Evolutionary conservation across 2,888 invertebrate species (phyloP).

Genomic region (Cyaniris semiargus): DNA sequence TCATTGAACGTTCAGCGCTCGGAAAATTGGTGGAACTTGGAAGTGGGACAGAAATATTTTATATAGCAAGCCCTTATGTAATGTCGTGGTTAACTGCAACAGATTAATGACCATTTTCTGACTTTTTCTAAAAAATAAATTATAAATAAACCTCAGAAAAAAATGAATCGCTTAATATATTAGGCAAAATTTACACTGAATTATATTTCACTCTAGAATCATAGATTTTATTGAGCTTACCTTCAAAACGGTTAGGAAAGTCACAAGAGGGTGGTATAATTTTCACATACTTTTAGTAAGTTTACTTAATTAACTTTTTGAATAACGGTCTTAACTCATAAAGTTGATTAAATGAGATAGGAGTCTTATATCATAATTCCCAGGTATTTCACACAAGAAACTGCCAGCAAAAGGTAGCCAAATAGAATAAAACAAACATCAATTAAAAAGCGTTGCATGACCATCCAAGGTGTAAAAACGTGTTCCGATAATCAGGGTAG

Average conservation of each 20-base stretch:
- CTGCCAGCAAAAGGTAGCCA: slow-evolving; percentile 38
- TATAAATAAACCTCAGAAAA: too few species aligned
- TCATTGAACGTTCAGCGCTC: neutral
- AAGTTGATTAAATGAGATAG: neutral
- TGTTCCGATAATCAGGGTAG: slow-evolving; percentile 45
- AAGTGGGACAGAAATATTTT: neutral
- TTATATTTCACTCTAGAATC: too few species aligned
- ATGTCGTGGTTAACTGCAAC: neutral
- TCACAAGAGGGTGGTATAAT: too few species aligned
- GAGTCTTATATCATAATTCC: neutral
- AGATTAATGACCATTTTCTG: neutral
- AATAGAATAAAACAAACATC: slow-evolving; percentile 6
- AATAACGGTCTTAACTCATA: too few species aligned
- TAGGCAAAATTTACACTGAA: too few species aligned
- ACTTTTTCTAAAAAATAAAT: too few species aligned
- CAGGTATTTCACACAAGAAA: neutral
- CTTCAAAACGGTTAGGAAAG: neutral
- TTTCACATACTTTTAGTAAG: too few species aligned
- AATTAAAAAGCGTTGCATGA: slow-evolving; percentile 20
- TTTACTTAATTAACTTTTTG: too few species aligned
- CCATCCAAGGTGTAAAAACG: slow-evolving; percentile 34
- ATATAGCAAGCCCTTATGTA: neutral
- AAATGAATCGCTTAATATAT: too few species aligned
- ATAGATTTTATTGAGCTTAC: neutral
- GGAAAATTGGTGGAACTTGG: slow-evolving; percentile 22